These are phyloP conservation scores for Lepidonotus clava DNA, from an alignment of 2,888 invertebrate genomes.

Conservation along the genomic window DNA sequence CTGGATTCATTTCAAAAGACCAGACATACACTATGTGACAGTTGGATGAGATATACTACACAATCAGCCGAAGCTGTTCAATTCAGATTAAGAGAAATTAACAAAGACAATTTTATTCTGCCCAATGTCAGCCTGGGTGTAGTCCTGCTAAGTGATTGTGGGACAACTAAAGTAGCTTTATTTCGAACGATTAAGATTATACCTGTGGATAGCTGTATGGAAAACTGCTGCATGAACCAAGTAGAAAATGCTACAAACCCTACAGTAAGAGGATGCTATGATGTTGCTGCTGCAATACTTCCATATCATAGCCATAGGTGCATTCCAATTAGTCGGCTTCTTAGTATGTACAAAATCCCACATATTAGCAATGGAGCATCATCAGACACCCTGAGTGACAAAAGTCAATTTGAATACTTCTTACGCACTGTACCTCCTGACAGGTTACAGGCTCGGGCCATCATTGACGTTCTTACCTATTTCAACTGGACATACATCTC, in stretches of 20 bases:
- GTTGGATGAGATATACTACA: background rate
- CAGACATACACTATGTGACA: background rate
- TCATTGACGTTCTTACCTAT: slow-evolving; percentile 66
- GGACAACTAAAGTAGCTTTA: background rate
- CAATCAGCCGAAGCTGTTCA: background rate
- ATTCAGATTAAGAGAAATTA: background rate
- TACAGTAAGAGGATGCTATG: slow-evolving; percentile 3
- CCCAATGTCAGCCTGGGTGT: slow-evolving; percentile 6
- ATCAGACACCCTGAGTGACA: slow-evolving; percentile 71
- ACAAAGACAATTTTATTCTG: background rate
- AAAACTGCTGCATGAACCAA: background rate
- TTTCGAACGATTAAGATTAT: background rate
- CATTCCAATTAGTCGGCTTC: background rate
- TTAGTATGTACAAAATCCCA: slow-evolving; percentile 7
- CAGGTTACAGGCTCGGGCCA: slow-evolving; percentile 67
- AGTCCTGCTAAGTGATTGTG: background rate
- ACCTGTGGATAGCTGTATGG: background rate
- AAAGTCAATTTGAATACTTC: slow-evolving; percentile 69
- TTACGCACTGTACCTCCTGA: slow-evolving; percentile 72
- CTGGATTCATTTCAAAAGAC: background rate
- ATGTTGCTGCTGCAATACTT: slow-evolving; percentile 56
- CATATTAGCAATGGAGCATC: slow-evolving; percentile 78
- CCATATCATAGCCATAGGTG: background rate
- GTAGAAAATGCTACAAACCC: background rate
- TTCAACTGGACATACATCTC: slow-evolving; percentile 89